phyloP scores from a whole-genome alignment of 53 echinoderm and acorn worm genomes.

The Zoroaster sp. region DNA sequence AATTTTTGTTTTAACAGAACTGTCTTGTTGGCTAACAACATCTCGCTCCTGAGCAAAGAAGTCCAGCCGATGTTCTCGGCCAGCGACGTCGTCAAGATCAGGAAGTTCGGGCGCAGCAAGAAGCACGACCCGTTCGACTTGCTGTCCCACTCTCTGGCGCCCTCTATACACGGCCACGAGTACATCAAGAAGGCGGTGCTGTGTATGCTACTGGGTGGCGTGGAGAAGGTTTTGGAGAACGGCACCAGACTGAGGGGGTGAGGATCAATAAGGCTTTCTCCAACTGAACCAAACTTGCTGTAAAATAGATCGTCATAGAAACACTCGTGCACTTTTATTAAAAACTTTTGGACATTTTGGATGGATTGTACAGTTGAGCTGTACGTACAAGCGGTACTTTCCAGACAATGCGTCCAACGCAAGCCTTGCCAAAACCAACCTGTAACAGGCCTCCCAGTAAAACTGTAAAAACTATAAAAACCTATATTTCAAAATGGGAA shows the following conservation, averaged over 20 bases:
- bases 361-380: no score
- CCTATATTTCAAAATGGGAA: no score
- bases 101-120: constrained; percentile 83
- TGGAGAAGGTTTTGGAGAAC: constrained; percentile 94
- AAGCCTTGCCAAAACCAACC: no score
- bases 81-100: constrained; percentile 85
- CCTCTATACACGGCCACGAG: constrained; percentile 99
- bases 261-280: background rate
- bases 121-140: constrained; percentile 85
- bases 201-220: constrained; percentile 95
- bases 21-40: constrained; percentile 91
- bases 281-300: background rate
- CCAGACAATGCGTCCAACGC: no score
- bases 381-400: no score
- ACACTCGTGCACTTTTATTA: no score
- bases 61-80: constrained; percentile 82
- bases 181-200: constrained; percentile 99
- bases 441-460: no score
- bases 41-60: constrained; percentile 91
- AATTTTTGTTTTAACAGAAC: constrained; percentile 70
- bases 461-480: no score
- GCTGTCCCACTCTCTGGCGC: constrained; percentile 89
- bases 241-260: constrained; percentile 97
- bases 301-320: no score
- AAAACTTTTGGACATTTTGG: no score